These are phyloP conservation scores for Eptesicus fuscus DNA, from an alignment of 2,113 vertebrate species.

Conservation along the genomic window DNA sequence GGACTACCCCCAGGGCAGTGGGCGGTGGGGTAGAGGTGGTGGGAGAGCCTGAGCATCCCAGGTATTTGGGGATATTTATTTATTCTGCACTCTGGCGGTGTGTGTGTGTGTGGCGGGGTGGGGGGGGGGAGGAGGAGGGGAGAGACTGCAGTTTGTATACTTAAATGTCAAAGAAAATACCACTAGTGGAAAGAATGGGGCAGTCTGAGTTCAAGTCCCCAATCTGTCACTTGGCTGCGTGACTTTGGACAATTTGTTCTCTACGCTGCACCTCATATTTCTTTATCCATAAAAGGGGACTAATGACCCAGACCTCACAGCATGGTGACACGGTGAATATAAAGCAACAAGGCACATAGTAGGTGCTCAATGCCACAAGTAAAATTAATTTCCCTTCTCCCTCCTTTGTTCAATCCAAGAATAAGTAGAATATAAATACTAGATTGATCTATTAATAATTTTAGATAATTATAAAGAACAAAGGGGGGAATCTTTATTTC, in stretches of 20 bases:
- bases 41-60: neutral
- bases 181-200: too few species aligned
- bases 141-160: neutral
- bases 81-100: neutral
- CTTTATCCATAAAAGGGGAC: neutral
- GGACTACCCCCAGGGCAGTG: neutral
- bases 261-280: neutral
- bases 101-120: too few species aligned
- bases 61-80: neutral
- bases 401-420: neutral
- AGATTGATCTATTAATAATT: neutral
- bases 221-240: neutral
- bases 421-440: neutral
- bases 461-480: constrained; percentile 1
- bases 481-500: neutral
- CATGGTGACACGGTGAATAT: rapidly evolving
- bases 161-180: neutral
- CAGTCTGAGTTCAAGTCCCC: neutral
- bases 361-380: rapidly evolving
- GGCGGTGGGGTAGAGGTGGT: neutral
- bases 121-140: too few species aligned
- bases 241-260: too few species aligned
- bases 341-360: rapidly evolving
- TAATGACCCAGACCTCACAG: neutral
- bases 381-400: neutral